Base-by-base conservation (phyloP, 1,140 invertebrate species). In the Sesamia nonagrioides region DNA sequence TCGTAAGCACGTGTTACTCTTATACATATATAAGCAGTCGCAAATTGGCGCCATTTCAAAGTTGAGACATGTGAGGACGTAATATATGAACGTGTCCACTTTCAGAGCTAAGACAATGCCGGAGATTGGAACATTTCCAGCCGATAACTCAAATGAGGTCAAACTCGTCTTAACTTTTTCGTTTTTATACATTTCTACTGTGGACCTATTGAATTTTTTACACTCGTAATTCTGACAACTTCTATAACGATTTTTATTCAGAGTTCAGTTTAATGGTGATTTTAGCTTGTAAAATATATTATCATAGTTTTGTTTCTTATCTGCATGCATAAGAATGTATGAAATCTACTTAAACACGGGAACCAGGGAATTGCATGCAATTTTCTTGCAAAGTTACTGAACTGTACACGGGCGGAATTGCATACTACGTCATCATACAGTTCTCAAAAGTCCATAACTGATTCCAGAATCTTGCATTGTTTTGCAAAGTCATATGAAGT, bases 111-210 rank as follows among this genome's bases (percentile, higher is more conserved):
- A 88, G 83, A 89, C 87, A 88, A 88, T 86, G 79, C 80, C 60
- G 75, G 80, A 85, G 84, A 87, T 91, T 91, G 88, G 89, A 88
- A 56, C 63, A 52, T 81, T 86, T 91, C 88, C 87, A 91, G 83
- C 82, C 79, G 79, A 86, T 90, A 84, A 85, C 79, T 85, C 61
- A 84, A 89, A 89, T 82, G 89, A 79, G 89, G 89, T 87, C 89
- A 85, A 83, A 87, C 83, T 85, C 37, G 60, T 78, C 81, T 81
- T 68, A 81, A 85, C 66, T 86, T 88, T 84, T 80, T 81, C 50
- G 78, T 75, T 83, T 82, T 83, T 77, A 50, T 80, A 80, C 69
- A 27, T 60, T 50, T 60, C 37, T 33, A 75, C 58, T 50, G 27
- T 21, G n/a, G 56, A 50, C 17, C 33, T 48, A 58, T 52, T 73